These are phyloP conservation scores for Halichoeres trimaculatus DNA, from an alignment of 2,113 vertebrate genomes.

Conservation along the genomic window DNA sequence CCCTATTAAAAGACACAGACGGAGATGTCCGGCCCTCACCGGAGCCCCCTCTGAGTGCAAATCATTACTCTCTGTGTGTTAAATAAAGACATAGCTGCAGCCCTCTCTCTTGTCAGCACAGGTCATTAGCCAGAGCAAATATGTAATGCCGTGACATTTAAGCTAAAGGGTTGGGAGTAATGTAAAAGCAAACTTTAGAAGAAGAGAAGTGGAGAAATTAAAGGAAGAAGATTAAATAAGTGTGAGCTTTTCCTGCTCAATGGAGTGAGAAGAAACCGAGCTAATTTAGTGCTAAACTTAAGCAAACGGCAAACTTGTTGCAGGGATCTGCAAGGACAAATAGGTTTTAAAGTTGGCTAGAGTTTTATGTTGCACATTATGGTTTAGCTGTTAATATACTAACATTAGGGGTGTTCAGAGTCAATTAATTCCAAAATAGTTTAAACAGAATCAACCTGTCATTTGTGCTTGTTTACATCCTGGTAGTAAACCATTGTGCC, in stretches of 20 bases:
- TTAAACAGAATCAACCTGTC: no score
- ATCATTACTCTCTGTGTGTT: conserved; percentile 72
- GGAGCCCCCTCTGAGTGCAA: conserved; percentile 63
- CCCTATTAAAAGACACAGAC: conserved; percentile 73
- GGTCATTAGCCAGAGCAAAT: conserved; percentile 69
- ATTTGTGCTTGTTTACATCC: no score
- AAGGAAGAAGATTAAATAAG: conserved; percentile 16
- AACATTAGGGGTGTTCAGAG: no score
- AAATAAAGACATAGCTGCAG: conserved; percentile 54
- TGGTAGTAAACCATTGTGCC: no score
- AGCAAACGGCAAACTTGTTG: conserved; percentile 9
- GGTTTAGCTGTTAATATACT: conserved; percentile 1
- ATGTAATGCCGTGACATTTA: conserved; percentile 61
- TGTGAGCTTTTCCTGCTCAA: conserved; percentile 21
- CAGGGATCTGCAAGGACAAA: conserved; percentile 21
- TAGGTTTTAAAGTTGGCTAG: not conserved
- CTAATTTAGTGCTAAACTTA: conserved; percentile 43
- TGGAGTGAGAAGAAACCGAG: conserved; percentile 13
- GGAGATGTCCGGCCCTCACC: conserved; percentile 66
- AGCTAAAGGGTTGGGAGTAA: conserved; percentile 21
- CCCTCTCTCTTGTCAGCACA: conserved; percentile 48
- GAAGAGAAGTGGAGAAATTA: conserved; percentile 16
- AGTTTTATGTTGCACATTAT: conserved; percentile 11
- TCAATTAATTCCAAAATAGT: no score
- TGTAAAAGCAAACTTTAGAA: conserved; percentile 42